Evolutionary conservation across 2,113 vertebrate genomes (phyloP), one percentile per base, ranked within the genome.

Genomic region (Pachyramphus minor): DNA sequence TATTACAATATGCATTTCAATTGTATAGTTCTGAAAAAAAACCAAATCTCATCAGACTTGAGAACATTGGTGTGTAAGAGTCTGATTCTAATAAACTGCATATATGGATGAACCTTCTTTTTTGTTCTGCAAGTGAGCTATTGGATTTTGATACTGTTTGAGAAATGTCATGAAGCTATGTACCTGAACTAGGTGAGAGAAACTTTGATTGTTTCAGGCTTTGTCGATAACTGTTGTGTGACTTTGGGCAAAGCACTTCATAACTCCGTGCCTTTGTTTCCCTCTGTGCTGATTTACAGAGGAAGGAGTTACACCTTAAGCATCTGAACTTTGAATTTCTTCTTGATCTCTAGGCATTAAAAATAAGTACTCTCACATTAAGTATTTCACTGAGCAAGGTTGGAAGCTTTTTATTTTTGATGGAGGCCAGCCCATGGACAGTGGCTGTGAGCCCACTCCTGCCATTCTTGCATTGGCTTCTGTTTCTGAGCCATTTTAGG

Each of bases 371-470:
- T 80, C 49, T 96, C 78, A 89, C 27, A 52, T 50, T 77, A 87
- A 82, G 42, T 44, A 64, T 93, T 90, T 93, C 75, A 77, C 30
- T 81, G 31, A 87, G 33, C n/a, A 69, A 44, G 76, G 67, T 11
- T 95, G 83, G 75, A 93, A 81, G 45, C 72, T 68, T 92, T 95
- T 94, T 83, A 85, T 88, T 96, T 97, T 83, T 66, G 47, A 53
- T 94, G 82, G 87, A 92, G 37, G 35, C 12, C 3, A 87, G 82
- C 84, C 90, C 59, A 56, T 0, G 4, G 84, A 67, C 50, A 59
- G 78, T 93, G 86, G 77, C 88, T 66, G 16, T 41, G 53, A 89
- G 84, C 89, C 73, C 85, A 4, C 45, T 85, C 37, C 19, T 94
- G 47, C 93, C 50, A 74, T 89, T 75, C 71, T 72, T 89, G 30